phyloP scores from a whole-genome alignment of 2,113 vertebrate genomes.

The Ginglymostoma cirratum region DNA sequence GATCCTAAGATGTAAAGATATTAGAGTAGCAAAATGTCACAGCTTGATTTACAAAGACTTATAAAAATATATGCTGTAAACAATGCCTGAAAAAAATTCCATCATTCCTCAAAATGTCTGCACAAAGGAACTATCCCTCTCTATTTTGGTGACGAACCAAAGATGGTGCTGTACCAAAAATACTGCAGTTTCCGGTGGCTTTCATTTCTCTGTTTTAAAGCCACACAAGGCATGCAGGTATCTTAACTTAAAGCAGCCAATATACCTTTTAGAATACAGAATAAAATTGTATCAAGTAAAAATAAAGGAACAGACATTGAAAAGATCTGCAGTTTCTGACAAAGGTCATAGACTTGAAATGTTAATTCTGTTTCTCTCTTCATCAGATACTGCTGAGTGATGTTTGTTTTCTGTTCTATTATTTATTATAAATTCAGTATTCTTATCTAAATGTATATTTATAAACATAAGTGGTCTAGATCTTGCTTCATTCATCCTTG shows the following conservation, averaged over 20 bases:
- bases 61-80: constrained; percentile 4
- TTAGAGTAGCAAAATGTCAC: background rate
- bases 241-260: background rate
- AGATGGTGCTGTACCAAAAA: constrained; percentile 11
- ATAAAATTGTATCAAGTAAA: background rate
- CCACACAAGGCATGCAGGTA: background rate
- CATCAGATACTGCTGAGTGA: background rate
- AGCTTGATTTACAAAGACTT: background rate
- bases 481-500: background rate
- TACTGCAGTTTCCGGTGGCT: background rate
- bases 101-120: background rate
- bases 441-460: background rate
- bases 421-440: background rate
- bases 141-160: background rate
- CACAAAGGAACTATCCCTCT: background rate
- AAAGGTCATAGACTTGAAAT: background rate
- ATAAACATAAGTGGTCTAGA: background rate
- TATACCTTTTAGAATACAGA: background rate
- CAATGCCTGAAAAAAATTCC: background rate
- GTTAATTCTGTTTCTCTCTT: background rate
- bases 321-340: background rate
- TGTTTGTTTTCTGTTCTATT: too few relatives aligned
- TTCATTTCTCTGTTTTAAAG: background rate
- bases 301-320: background rate
- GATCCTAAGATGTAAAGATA: background rate